Base-by-base conservation (phyloP, 2,113 vertebrate species). In the Odontesthes bonariensis region DNA sequence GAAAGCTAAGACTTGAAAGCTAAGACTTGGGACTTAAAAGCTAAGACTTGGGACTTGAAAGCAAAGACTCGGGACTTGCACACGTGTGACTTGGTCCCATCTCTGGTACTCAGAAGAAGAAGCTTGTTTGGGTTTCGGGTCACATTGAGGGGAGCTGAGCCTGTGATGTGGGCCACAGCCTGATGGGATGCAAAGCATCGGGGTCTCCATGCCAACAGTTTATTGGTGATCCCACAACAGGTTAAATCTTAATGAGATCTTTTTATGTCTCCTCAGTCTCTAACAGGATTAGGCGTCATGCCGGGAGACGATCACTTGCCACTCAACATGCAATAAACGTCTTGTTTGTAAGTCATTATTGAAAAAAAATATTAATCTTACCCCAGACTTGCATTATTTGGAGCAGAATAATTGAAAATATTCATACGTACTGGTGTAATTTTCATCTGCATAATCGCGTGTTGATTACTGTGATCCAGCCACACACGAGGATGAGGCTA, bases 401-500 rank as follows among this genome's bases (percentile, higher is more conserved):
- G 77, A 85, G 52, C 75, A 78, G 75, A 87, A 87, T 86, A 89
- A 92, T 91, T 89, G 85, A 89, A 92, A 88, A 86, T 85, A 85
- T 89, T 91, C 77, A 90, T 86, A 84, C 73, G 83, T 77, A 82
- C 35, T 54, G 75, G 67, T 73, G 73, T 89, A 78, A 92, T 92
- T 88, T 92, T 69, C 80, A 91, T 89, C 86, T 54, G 78, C 84
- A 79, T 92, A 94, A 93, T 92, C 81, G 75, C 42, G 76, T 75
- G 85, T 86, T 92, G 91, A 93, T 93, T 89, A 83, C 76, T 87
- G 75, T 87, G 89, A 90, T 92, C 87, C 66, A 85, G 82, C 69
- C 74, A 70, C 73, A 69, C 84, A 77, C 38, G 27, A 57, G 89
- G 88, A 90, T 85, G 84, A 85, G 80, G 85, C 71, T 79, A 89